Evolutionary conservation across 2,113 vertebrate genomes (phyloP).

Genomic region (Engystomops pustulosus): DNA sequence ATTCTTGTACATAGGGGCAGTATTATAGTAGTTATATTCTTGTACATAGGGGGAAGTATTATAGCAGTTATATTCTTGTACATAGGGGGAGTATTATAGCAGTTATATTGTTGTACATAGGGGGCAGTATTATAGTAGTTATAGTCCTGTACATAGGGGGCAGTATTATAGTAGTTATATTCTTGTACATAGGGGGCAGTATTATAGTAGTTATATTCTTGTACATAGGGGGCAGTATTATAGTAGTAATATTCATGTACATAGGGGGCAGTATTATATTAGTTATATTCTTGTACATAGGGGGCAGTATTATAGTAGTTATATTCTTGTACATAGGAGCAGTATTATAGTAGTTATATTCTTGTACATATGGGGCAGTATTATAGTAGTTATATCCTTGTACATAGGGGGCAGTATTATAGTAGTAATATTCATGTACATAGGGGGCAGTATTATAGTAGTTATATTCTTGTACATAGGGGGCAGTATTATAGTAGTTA

Average conservation of each 20-base stretch:
- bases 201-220: neutral
- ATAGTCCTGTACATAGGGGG: neutral
- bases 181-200: neutral
- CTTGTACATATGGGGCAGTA: neutral
- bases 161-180: slow-evolving; percentile 2
- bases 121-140: neutral
- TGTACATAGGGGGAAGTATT: neutral
- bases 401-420: neutral
- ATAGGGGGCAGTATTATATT: neutral
- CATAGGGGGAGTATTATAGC: slow-evolving; percentile 4
- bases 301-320: slow-evolving; percentile 2
- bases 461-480: neutral
- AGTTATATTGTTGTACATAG: slow-evolving; percentile 13
- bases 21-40: neutral
- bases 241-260: slow-evolving; percentile 5
- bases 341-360: slow-evolving; percentile 7
- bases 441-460: neutral
- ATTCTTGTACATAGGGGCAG: neutral
- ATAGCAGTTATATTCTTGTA: slow-evolving; percentile 4
- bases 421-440: neutral
- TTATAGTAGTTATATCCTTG: slow-evolving; percentile 8
- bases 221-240: slow-evolving; percentile 1
- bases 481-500: too few relatives aligned
- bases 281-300: slow-evolving; percentile 1
- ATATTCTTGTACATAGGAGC: slow-evolving; percentile 11